These are phyloP conservation scores for Dioctria rufipes DNA, from an alignment of 2,888 invertebrate species.

Conservation along the genomic window DNA sequence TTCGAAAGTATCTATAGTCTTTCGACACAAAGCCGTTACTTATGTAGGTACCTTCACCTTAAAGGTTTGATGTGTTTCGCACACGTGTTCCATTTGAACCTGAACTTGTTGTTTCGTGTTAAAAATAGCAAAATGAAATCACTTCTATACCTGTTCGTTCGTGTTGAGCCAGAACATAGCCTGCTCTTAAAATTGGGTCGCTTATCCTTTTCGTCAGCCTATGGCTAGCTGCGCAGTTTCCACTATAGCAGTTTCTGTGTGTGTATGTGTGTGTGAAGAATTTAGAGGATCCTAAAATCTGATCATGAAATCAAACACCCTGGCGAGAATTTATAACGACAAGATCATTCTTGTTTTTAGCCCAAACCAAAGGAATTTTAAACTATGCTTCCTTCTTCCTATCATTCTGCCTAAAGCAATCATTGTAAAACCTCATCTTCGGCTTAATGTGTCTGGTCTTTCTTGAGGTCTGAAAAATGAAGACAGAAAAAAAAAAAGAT, in stretches of 20 bases:
- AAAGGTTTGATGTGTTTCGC: not conserved
- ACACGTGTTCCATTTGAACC: constrained; percentile 3
- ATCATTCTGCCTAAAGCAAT: not conserved
- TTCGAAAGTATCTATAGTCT: not conserved
- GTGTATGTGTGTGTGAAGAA: not conserved
- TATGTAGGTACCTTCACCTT: not conserved
- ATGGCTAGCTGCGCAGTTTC: not conserved
- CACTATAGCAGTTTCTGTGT: not conserved
- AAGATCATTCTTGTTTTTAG: not conserved
- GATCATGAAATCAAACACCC: not conserved
- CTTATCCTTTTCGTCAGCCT: too few species aligned
- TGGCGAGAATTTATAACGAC: too few species aligned
- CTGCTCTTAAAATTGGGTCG: constrained; percentile 9
- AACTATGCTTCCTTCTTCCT: not conserved
- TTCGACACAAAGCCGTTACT: constrained; percentile 13
- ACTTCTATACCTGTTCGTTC: not conserved
- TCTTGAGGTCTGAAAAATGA: too few species aligned
- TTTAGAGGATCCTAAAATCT: too few species aligned
- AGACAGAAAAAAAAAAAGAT: too few species aligned
- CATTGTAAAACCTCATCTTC: not conserved
- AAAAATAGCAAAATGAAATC: constrained; percentile 1
- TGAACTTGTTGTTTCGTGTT: not conserved
- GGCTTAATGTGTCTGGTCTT: constrained; percentile 24
- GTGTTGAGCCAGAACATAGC: not conserved
- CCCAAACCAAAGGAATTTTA: constrained; percentile 7